Conservation (phyloP, 1,140 invertebrate species). For the Physella acuta region DNA sequence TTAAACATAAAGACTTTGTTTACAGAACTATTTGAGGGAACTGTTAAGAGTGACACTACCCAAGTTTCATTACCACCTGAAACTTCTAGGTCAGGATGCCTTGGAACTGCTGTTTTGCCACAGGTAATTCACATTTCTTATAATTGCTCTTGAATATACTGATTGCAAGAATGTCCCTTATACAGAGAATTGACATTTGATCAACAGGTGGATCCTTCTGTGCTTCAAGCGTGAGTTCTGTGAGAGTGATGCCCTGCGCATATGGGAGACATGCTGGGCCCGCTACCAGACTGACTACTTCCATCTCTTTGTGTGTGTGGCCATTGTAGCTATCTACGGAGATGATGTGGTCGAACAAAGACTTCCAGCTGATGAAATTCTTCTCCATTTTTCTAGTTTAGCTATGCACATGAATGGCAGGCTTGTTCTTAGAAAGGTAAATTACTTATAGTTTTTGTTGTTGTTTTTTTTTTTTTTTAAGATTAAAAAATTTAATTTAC, state of each 20-base stretch:
- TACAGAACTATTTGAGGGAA: conserved; percentile 78
- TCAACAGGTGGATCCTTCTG: conserved; percentile 85
- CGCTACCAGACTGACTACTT: conserved; percentile 92
- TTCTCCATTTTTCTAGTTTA: conserved; percentile 89
- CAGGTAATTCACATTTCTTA: too few species aligned
- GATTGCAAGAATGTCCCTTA: too few species aligned
- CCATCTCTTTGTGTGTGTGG: conserved; percentile 85
- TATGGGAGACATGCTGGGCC: conserved; percentile 95
- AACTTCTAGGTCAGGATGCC: conserved; percentile 73
- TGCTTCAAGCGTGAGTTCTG: conserved; percentile 81
- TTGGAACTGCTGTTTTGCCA: conserved; percentile 79
- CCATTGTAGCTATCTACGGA: conserved; percentile 88
- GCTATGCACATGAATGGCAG: conserved; percentile 95
- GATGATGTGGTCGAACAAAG: conserved; percentile 85
- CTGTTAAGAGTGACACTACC: conserved; percentile 84
- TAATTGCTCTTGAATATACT: too few species aligned
- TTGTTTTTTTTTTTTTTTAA: neutral
- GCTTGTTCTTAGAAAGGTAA: conserved; percentile 80
- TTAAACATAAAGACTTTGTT: too few species aligned
- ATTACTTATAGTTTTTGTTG: neutral
- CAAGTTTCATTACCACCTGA: conserved; percentile 81
- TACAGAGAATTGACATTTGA: too few species aligned
- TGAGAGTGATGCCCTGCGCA: conserved; percentile 78
- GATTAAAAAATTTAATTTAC: too few species aligned
- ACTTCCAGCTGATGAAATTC: conserved; percentile 87